These are phyloP conservation scores for Sinonovacula constricta DNA, from an alignment of 1,140 invertebrate species.

Conservation along the genomic window DNA sequence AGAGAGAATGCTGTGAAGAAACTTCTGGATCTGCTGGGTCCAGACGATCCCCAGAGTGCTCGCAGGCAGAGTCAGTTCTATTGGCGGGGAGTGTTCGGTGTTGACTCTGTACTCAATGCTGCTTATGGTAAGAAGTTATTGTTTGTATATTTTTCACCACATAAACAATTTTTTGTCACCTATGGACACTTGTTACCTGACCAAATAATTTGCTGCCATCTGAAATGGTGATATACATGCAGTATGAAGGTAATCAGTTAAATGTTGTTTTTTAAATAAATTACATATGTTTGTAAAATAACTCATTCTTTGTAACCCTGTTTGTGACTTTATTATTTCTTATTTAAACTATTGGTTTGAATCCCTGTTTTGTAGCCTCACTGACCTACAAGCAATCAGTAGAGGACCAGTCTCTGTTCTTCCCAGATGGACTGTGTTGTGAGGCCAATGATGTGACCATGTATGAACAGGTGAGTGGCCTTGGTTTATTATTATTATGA, in stretches of 20 bases:
- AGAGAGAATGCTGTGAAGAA: slow-evolving; percentile 74
- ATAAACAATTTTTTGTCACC: no score
- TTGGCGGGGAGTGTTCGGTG: slow-evolving; percentile 74
- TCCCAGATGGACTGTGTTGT: slow-evolving; percentile 74
- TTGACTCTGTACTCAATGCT: slow-evolving; percentile 65
- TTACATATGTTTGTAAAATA: no score
- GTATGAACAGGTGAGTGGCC: slow-evolving; percentile 57
- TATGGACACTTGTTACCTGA: neutral
- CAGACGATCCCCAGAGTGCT: slow-evolving; percentile 69
- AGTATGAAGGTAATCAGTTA: no score
- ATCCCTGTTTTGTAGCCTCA: slow-evolving; percentile 69
- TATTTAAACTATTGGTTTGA: no score
- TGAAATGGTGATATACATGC: neutral
- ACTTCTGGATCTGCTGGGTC: slow-evolving; percentile 70
- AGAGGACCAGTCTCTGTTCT: slow-evolving; percentile 68
- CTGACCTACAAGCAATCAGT: slow-evolving; percentile 62
- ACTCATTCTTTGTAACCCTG: no score
- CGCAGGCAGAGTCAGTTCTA: slow-evolving; percentile 69
- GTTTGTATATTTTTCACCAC: neutral
- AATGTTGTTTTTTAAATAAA: no score
- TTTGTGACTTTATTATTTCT: no score
- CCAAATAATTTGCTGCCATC: neutral
- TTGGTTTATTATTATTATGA: no score
- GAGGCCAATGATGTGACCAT: slow-evolving; percentile 51
- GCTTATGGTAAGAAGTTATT: slow-evolving; percentile 65